Conservation (phyloP, 2,888 invertebrate species). For the Polymixis flavicincta region DNA sequence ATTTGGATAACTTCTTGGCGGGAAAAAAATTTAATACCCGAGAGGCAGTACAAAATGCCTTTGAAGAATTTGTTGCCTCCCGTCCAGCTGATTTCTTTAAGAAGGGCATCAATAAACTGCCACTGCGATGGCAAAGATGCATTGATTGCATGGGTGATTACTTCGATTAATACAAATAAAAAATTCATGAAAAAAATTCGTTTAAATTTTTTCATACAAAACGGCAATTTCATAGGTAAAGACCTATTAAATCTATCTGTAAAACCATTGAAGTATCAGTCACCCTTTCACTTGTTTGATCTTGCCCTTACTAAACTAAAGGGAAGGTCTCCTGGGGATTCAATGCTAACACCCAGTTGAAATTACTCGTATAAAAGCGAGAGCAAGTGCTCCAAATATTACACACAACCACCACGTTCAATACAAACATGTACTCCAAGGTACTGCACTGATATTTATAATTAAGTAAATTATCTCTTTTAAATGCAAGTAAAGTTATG, state of each 20-base stretch:
- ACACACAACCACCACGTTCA: slow-evolving; percentile 77
- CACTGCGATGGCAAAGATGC: too few species aligned
- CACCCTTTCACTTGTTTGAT: slow-evolving; percentile 8
- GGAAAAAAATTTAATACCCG: too few species aligned
- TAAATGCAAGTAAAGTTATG: neutral
- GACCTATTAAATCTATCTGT: neutral
- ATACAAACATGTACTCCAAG: slow-evolving; percentile 86
- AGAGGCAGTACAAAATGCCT: too few species aligned
- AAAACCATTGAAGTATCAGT: neutral
- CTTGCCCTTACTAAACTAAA: slow-evolving; percentile 2
- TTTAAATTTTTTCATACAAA: too few species aligned
- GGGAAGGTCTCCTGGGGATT: slow-evolving; percentile 58
- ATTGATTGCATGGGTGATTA: too few species aligned
- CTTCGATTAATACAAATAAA: too few species aligned
- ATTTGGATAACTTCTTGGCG: too few species aligned
- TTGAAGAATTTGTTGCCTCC: too few species aligned
- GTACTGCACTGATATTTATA: slow-evolving; percentile 69
- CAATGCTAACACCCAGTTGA: slow-evolving; percentile 77
- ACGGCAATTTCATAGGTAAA: too few species aligned
- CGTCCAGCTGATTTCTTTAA: too few species aligned
- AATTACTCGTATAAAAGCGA: slow-evolving; percentile 82
- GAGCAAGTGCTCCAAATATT: slow-evolving; percentile 79
- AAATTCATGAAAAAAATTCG: too few species aligned
- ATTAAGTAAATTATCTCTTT: neutral
- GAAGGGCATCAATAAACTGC: too few species aligned